Conservation (phyloP, 2,888 invertebrate species). For the Temnothorax ravouxi region DNA sequence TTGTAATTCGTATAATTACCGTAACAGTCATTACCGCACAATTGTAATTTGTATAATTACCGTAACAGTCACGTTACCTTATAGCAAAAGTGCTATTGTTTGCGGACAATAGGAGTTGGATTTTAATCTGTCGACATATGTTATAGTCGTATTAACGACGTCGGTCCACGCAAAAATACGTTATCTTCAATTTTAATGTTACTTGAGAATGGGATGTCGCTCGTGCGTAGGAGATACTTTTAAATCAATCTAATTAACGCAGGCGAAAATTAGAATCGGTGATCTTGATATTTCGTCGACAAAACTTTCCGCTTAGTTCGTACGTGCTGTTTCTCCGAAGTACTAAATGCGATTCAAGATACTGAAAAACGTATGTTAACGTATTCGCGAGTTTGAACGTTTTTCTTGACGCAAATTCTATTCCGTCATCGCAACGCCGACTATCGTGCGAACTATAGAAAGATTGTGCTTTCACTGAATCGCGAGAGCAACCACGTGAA, state of each 20-base stretch:
- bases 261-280: background rate
- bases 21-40: background rate
- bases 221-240: background rate
- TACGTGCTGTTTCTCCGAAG: background rate
- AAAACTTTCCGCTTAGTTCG: background rate
- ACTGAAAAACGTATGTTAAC: background rate
- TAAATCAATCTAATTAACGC: background rate
- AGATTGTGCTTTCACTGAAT: conserved; percentile 47
- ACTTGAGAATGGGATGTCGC: background rate
- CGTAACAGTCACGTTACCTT: background rate
- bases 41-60: conserved; percentile 21
- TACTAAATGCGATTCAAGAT: background rate
- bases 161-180: background rate
- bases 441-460: conserved; percentile 20
- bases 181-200: background rate
- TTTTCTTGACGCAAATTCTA: background rate
- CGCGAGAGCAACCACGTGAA: conserved; percentile 31
- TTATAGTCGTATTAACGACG: background rate
- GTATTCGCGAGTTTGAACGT: background rate
- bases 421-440: background rate
- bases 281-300: background rate
- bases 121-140: background rate
- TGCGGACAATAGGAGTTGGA: background rate
- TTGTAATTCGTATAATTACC: conserved; percentile 26
- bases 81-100: conserved; percentile 21